Conservation (phyloP, 2,888 invertebrate species). For the Calliphora vomitoria region DNA sequence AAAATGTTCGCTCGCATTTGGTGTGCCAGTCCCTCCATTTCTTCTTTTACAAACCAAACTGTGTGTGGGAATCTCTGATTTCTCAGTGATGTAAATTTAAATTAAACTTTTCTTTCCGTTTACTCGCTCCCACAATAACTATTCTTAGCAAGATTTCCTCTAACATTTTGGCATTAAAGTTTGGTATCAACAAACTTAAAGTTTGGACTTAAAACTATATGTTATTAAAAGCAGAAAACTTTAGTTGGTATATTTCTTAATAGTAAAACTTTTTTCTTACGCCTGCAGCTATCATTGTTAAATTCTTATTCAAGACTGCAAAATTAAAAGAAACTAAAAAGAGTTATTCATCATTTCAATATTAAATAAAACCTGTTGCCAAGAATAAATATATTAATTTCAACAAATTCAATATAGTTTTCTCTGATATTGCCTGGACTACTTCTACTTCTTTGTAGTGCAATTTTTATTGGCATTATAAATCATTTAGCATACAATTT, state of each 20-base stretch:
- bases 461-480: constrained; percentile 69
- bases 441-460: not conserved
- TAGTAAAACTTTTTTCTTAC: not conserved
- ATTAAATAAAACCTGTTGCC: constrained; percentile 67
- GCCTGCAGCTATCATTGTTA: not conserved
- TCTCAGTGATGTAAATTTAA: constrained; percentile 2
- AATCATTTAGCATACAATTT: constrained; percentile 61
- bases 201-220: constrained; percentile 19
- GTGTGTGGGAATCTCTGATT: constrained; percentile 13
- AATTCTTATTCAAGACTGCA: not conserved
- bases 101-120: not conserved
- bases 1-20: too few relatives aligned
- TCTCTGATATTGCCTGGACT: not conserved
- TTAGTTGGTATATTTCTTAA: constrained; percentile 20
- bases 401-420: constrained; percentile 48
- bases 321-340: not conserved
- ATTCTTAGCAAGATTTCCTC: not conserved
- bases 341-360: constrained; percentile 20
- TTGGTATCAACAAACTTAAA: constrained; percentile 34
- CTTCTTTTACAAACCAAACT: too few relatives aligned
- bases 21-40: too few relatives aligned
- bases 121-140: not conserved
- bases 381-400: constrained; percentile 59
- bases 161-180: constrained; percentile 29
- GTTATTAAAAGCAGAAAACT: constrained; percentile 4